Evolutionary conservation across 2,888 invertebrate genomes (phyloP).

Genomic region (Sisyra nigra): DNA sequence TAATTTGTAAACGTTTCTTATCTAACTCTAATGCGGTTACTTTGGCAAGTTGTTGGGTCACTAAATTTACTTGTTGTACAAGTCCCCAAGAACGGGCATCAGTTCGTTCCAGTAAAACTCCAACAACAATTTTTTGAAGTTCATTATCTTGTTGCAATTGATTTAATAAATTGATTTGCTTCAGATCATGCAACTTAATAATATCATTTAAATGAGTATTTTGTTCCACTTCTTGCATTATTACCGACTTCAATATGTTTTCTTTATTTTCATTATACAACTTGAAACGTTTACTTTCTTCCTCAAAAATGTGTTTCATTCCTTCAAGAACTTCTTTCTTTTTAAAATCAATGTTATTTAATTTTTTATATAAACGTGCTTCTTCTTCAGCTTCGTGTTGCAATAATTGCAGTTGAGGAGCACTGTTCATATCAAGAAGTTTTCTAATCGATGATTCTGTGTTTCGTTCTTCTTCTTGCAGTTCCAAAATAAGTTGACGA

Average conservation of each 20-base stretch:
- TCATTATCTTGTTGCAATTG: conserved; percentile 50
- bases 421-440: conserved; percentile 42
- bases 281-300: conserved; percentile 45
- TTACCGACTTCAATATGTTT: conserved; percentile 38
- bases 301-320: conserved; percentile 51
- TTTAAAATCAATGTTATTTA: conserved; percentile 37
- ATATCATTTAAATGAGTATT: conserved; percentile 40
- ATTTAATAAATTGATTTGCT: conserved; percentile 39
- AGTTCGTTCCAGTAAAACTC: conserved; percentile 50
- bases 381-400: conserved; percentile 52
- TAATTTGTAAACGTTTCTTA: conserved; percentile 45
- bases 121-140: conserved; percentile 55
- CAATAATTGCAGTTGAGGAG: conserved; percentile 43
- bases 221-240: conserved; percentile 45
- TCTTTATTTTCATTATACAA: conserved; percentile 41
- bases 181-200: conserved; percentile 42
- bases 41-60: conserved; percentile 52
- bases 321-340: conserved; percentile 52
- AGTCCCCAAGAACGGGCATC: conserved; percentile 63
- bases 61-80: conserved; percentile 55
- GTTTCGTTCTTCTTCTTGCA: conserved; percentile 45
- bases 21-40: conserved; percentile 59
- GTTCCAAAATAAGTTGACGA: conserved; percentile 38
- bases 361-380: conserved; percentile 43
- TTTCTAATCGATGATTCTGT: conserved; percentile 49